phyloP scores from a whole-genome alignment of 2,888 invertebrate species.

The Synanthedon formicaeformis region DNA sequence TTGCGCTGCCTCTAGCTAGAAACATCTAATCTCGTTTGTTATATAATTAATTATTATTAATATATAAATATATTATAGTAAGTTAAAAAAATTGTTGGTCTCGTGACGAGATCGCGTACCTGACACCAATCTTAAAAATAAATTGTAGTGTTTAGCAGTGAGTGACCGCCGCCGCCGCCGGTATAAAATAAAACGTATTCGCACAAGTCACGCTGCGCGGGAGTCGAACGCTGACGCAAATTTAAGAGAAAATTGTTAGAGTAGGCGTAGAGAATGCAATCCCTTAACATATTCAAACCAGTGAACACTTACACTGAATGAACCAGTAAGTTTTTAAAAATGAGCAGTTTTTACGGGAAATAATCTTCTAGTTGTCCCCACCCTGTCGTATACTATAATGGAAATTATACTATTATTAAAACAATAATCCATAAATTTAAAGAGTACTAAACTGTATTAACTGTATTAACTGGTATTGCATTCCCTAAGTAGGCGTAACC shows the following conservation, averaged over 20 bases:
- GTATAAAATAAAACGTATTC: not conserved
- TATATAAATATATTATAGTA: constrained; percentile 2
- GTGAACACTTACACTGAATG: no score
- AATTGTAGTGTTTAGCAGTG: constrained; percentile 10
- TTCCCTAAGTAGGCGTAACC: constrained; percentile 29
- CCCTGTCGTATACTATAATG: no score
- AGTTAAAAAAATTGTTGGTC: constrained; percentile 8
- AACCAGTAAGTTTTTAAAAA: no score
- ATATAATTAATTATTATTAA: not conserved
- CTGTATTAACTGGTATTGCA: constrained; percentile 5
- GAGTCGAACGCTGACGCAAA: not conserved
- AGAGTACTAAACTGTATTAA: no score
- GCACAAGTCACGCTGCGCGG: not conserved
- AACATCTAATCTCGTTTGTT: constrained; percentile 23
- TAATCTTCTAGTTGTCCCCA: no score
- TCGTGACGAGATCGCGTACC: constrained; percentile 53
- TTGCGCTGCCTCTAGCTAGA: constrained; percentile 51
- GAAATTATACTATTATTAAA: no score
- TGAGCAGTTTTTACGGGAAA: no score
- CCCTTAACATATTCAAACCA: no score
- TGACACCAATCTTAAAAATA: constrained; percentile 24
- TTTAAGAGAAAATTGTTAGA: not conserved
- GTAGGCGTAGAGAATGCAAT: no score
- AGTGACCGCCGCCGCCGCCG: constrained; percentile 2
- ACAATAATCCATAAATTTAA: not conserved